phyloP scores from a whole-genome alignment of 2,797 vertebrate species.

The Podarcis lilfordi region DNA sequence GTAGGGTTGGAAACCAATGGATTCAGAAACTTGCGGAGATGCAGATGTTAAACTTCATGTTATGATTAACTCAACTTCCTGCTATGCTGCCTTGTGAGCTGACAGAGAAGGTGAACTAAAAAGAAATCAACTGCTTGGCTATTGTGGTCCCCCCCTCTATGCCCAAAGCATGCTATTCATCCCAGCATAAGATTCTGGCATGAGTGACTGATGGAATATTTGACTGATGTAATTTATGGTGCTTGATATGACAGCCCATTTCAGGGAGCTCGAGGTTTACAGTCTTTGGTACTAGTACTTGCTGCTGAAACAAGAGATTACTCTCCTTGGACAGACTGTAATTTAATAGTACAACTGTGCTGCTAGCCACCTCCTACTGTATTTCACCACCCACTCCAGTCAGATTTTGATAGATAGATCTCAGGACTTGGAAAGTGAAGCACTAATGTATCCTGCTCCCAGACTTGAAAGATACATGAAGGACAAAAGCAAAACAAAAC shows the following conservation, averaged over 20 bases:
- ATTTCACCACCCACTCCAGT: constrained; percentile 68
- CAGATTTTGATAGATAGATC: constrained; percentile 70
- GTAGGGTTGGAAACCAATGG: neutral
- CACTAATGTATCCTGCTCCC: constrained; percentile 48
- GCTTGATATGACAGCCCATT: constrained; percentile 73
- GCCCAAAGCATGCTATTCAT: constrained; percentile 61
- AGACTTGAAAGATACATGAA: constrained; percentile 62
- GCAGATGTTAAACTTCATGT: constrained; percentile 46
- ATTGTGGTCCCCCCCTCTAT: constrained; percentile 49
- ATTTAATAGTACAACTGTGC: constrained; percentile 75
- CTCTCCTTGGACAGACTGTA: constrained; percentile 76
- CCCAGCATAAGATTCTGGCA: constrained; percentile 43
- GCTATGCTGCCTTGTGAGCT: constrained; percentile 28
- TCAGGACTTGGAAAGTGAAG: constrained; percentile 53
- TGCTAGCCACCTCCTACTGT: constrained; percentile 70
- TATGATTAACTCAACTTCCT: constrained; percentile 62
- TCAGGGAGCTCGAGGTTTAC: constrained; percentile 74
- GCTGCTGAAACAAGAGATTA: constrained; percentile 80
- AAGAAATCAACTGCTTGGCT: constrained; percentile 57
- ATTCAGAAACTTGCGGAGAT: constrained; percentile 18
- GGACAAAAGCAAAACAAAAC: constrained; percentile 55
- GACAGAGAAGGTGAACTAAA: constrained; percentile 58
- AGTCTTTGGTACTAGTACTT: constrained; percentile 73
- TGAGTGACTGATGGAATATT: constrained; percentile 73
- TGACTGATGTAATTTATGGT: constrained; percentile 77